Base-by-base conservation (phyloP, 2,113 vertebrate species). In the Leptobrachium leishanense region DNA sequence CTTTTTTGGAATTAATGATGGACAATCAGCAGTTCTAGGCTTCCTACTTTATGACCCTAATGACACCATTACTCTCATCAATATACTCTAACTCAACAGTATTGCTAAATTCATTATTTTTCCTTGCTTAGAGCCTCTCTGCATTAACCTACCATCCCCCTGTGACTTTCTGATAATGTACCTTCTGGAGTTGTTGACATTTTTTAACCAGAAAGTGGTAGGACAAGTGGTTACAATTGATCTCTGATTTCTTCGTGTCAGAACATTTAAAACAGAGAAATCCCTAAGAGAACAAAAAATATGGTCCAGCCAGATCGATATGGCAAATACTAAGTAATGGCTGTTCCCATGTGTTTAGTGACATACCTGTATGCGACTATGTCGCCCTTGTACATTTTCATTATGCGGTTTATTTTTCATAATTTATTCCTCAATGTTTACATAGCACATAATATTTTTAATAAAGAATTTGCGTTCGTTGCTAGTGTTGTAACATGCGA, bases 191-290 rank as follows among this genome's bases (percentile, higher is more conserved):
- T 50, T 43, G 70, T 73, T 80, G 70, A 80, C 77, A 70, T 80
- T 80, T 31, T 79, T 67, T 80, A 80, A 80, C 77, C 77, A 73
- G 77, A 80, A 74, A 40, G 62, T 68, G 77, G 74, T 71, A 80
- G 70, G 77, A 80, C 77, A 80, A 80, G 77, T 68, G 77, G 46
- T 80, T 80, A 55, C 77, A 73, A 80, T 80, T 80, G 77, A 80
- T 80, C 77, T 59, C 20, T 57, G 70, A 67, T 74, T 73, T 55
- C 63, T 66, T 43, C 15, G 44, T 68, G 77, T 80, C 77, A 59
- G 77, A 68, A 79, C 62, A 72, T 72, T 43, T 72, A 39, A 20
- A 72, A 80, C 11, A 59, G 65, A 6, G 70, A 39, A 80, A 80
- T 67, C 70, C 70, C 70, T 39, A 44, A 72, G 42, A 43, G 20